Evolutionary conservation across 2,888 invertebrate species (phyloP), one percentile per base, ranked within the genome.

Genomic region (Apotomis turbidana): DNA sequence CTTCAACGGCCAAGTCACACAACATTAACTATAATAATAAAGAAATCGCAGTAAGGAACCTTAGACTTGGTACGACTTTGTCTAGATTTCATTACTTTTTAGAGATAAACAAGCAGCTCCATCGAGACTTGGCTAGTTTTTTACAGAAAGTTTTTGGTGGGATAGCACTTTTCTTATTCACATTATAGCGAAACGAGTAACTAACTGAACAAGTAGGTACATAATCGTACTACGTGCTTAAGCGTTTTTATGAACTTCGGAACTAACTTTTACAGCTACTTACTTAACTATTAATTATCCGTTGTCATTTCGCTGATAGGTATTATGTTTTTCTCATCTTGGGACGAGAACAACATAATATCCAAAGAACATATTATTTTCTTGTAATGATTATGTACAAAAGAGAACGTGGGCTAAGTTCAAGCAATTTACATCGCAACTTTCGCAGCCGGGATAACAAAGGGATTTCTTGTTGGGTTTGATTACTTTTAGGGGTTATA

Each of bases 401-500:
- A 64, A 66, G 59, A 49, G 60, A 60, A 46, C 66, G 54, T 54
- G 60, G 66, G 54, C 15, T 66, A 66, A 66, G 54, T 60, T 71
- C 49, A 38, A 60, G 66, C 70, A 60, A 71, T 71, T 71, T 66
- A 36, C 59, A 66, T 54, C 13, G 59, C 27, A 66, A 60, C 66
- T 71, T 71, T 66, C 52, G 66, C 55, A 60, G 66, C 5, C 46
- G 27, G 60, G 46, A 60, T 60, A 60, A 71, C 71, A 66, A 71
- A 66, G 59, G 49, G 38, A 66, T 66, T 71, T 71, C 66, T 70
- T 52, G 64, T 59, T 15, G 38, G 66, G 64, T 66, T 71, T 64
- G 54, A 60, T 71, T 66, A 64, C 46, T 70, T 59, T 58, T 59
- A 59, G 52, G 13, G 27, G 27, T 38, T 60, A 38, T 66, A n/a